Percentiles rank a stretch among this genome's conserved stretches.
Conservation (phyloP, 1,140 invertebrate genomes). For the Heliothis subflexa region DNA sequence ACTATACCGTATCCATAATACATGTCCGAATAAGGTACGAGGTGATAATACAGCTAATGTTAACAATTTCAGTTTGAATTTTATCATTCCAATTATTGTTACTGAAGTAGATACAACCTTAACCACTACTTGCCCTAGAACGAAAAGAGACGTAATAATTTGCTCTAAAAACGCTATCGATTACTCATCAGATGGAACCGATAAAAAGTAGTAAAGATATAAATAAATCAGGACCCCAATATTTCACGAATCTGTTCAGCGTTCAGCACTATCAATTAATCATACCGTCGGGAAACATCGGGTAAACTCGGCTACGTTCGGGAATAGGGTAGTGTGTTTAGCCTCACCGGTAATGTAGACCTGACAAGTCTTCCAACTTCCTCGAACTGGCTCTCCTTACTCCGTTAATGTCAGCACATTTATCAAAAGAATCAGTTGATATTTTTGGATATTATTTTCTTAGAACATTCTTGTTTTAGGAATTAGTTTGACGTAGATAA, state of each 20-base stretch:
- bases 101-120: no score
- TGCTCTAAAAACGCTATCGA: background rate
- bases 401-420: slow-evolving; percentile 1
- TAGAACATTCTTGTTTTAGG: slow-evolving; percentile 6
- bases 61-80: no score
- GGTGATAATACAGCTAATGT: no score
- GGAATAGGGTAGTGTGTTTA: background rate
- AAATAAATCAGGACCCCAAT: slow-evolving; percentile 24
- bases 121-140: no score
- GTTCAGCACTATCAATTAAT: slow-evolving; percentile 44
- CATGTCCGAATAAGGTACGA: no score
- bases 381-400: background rate
- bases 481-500: slow-evolving; percentile 11
- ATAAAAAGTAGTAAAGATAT: slow-evolving; percentile 27
- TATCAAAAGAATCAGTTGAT: slow-evolving; percentile 10
- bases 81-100: no score
- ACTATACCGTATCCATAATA: no score
- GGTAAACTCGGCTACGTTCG: background rate
- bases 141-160: no score
- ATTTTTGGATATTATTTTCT: slow-evolving; percentile 24
- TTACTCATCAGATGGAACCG: background rate
- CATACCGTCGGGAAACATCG: slow-evolving; percentile 23
- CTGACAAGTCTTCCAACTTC: slow-evolving; percentile 9
- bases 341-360: background rate
- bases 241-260: slow-evolving; percentile 38